These are phyloP conservation scores for Scaptomyza reducta DNA, from an alignment of 2,888 invertebrate species.

Conservation along the genomic window DNA sequence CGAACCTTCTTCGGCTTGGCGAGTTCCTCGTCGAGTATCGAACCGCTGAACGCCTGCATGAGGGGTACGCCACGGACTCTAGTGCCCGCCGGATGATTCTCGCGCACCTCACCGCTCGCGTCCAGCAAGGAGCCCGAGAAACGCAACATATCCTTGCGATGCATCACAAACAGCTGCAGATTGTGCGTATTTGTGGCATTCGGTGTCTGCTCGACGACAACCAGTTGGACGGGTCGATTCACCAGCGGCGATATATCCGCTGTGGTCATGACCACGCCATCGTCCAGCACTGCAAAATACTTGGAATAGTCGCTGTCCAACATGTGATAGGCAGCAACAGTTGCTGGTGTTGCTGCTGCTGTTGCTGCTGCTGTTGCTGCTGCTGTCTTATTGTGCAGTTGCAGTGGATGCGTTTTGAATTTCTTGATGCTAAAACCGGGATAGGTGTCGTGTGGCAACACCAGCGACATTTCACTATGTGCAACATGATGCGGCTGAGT, in stretches of 20 bases:
- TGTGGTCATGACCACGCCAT: constrained; percentile 96
- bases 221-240: constrained; percentile 91
- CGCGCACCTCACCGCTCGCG: constrained; percentile 89
- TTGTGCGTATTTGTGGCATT: constrained; percentile 92
- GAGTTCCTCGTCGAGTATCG: constrained; percentile 70
- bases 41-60: constrained; percentile 89
- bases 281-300: constrained; percentile 93
- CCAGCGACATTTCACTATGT: constrained; percentile 84
- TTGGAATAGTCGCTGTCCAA: constrained; percentile 92
- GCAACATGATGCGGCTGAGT: constrained; percentile 2
- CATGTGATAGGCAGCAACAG: constrained; percentile 86
- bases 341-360: not conserved
- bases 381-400: constrained; percentile 40
- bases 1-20: constrained; percentile 86
- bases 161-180: constrained; percentile 92
- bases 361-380: constrained; percentile 4
- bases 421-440: constrained; percentile 94
- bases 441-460: constrained; percentile 94
- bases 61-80: constrained; percentile 89
- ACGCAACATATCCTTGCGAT: constrained; percentile 91
- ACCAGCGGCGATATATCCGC: constrained; percentile 92
- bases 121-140: constrained; percentile 88
- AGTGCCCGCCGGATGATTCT: constrained; percentile 91
- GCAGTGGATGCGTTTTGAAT: constrained; percentile 86
- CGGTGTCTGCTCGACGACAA: constrained; percentile 92